Evolutionary conservation across 2,888 invertebrate species (phyloP).

Genomic region (Linnaemya tessellans): DNA sequence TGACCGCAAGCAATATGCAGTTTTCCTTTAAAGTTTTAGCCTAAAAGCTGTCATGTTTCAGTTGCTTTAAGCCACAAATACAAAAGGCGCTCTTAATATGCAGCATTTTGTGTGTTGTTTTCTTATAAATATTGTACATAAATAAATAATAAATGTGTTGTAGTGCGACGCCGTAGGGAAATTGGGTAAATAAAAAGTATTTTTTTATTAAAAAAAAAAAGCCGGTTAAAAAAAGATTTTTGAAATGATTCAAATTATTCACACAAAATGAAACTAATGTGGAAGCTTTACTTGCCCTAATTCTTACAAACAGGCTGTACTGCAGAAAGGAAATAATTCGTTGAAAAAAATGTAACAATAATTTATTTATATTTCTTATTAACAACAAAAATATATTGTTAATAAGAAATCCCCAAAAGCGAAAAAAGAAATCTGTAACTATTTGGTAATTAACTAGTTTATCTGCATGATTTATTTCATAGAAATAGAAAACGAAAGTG

Average conservation of each 20-base stretch:
- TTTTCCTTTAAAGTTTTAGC: conserved; percentile 37
- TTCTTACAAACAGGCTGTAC: too few relatives aligned
- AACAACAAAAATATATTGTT: neutral
- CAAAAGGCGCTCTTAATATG: conserved; percentile 1
- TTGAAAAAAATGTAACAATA: neutral
- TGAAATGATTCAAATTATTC: neutral
- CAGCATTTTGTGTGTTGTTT: conserved; percentile 30
- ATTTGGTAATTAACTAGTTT: conserved; percentile 60
- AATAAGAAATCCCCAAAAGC: neutral
- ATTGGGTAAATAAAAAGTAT: neutral
- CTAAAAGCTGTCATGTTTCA: conserved; percentile 48
- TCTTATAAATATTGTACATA: neutral
- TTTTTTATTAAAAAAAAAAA: neutral
- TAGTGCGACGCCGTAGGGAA: neutral
- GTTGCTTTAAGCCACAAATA: conserved; percentile 48
- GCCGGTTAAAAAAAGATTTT: conserved; percentile 6
- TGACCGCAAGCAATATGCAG: conserved; percentile 55
- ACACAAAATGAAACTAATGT: too few relatives aligned
- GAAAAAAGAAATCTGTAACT: conserved; percentile 17
- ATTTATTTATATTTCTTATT: conserved; percentile 14
- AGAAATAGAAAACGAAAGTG: conserved; percentile 13
- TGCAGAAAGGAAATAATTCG: too few relatives aligned
- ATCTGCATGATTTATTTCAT: conserved; percentile 62
- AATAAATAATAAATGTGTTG: neutral
- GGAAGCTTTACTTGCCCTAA: too few relatives aligned